Evolutionary conservation across 1,140 invertebrate genomes (phyloP).

Genomic region (Ylistrum balloti): DNA sequence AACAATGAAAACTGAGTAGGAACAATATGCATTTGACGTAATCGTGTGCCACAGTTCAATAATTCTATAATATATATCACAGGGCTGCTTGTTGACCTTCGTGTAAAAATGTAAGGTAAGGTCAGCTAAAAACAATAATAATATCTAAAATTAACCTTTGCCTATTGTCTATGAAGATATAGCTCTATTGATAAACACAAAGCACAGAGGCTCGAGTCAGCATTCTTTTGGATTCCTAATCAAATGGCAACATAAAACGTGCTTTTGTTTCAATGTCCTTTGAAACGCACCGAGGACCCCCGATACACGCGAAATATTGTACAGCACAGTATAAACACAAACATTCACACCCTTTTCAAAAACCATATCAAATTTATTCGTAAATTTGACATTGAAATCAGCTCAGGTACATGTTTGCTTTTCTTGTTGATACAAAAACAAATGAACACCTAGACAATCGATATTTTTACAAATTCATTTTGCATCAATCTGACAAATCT

Average conservation of each 20-base stretch:
- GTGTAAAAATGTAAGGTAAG: not conserved
- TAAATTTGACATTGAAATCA: no score
- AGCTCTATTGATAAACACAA: not conserved
- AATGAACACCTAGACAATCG: not conserved
- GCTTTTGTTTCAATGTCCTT: not conserved
- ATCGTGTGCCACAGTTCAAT: not conserved
- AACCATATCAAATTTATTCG: no score
- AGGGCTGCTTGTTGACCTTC: not conserved
- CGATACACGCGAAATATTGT: not conserved
- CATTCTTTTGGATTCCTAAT: not conserved
- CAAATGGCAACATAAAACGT: not conserved
- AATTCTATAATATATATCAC: not conserved
- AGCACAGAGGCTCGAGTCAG: not conserved
- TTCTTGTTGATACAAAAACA: not conserved
- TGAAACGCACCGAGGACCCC: constrained; percentile 18
- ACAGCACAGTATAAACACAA: not conserved
- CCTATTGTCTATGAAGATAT: not conserved
- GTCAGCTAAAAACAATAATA: not conserved
- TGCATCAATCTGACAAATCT: not conserved
- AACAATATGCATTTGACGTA: not conserved
- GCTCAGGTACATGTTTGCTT: not conserved
- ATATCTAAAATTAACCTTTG: constrained; percentile 1
- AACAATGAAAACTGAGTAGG: not conserved
- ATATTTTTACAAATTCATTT: not conserved
- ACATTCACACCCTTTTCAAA: not conserved